Conservation (phyloP, 35 echinoderm and acorn worm genomes). For the Diadema setosum region DNA sequence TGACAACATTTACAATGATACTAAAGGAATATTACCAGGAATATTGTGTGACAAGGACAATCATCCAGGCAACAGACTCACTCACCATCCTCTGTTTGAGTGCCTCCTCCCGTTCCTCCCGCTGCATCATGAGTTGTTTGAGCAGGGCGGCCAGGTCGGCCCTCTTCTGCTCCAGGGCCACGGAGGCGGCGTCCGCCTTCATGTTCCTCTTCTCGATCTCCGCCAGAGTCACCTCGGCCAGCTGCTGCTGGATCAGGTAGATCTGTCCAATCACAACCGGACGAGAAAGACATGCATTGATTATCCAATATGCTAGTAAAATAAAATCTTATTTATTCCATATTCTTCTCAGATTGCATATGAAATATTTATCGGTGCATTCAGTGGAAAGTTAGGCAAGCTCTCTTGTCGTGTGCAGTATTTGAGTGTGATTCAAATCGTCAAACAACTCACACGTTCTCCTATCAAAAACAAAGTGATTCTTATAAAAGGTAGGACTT, state of each 20-base stretch:
- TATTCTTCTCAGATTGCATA: too few relatives aligned
- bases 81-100: conserved; percentile 75
- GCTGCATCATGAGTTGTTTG: conserved; percentile 77
- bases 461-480: too few relatives aligned
- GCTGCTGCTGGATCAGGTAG: conserved; percentile 61
- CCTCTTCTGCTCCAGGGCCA: conserved; percentile 62
- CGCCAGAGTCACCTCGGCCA: conserved; percentile 61
- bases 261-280: conserved; percentile 32
- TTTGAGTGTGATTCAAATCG: too few relatives aligned
- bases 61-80: background rate
- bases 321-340: background rate
- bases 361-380: too few relatives aligned
- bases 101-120: conserved; percentile 40
- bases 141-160: conserved; percentile 46
- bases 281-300: too few relatives aligned
- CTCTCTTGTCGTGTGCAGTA: too few relatives aligned
- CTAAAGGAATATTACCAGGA: too few relatives aligned
- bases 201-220: conserved; percentile 52
- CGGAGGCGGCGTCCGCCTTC: conserved; percentile 44
- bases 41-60: background rate
- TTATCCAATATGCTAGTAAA: background rate
- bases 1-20: too few relatives aligned
- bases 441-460: too few relatives aligned
- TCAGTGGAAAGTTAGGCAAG: too few relatives aligned
- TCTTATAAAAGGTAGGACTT: too few relatives aligned